phyloP scores from a whole-genome alignment of 2,888 invertebrate genomes.

The Corythucha ciliata region DNA sequence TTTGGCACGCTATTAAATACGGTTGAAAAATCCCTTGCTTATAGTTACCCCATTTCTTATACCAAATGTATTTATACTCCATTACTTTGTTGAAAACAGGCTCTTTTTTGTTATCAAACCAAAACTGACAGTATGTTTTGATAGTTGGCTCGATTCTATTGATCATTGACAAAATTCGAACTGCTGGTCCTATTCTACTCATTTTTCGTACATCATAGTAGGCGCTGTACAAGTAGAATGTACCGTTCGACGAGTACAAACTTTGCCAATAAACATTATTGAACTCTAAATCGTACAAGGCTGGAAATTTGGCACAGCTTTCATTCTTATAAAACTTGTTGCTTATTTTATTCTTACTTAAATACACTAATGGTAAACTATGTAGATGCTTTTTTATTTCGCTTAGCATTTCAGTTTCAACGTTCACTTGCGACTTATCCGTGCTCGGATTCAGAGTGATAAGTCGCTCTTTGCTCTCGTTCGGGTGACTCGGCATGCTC shows the following conservation, averaged over 20 bases:
- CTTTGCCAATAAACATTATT: slow-evolving; percentile 93
- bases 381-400: slow-evolving; percentile 73
- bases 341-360: slow-evolving; percentile 73
- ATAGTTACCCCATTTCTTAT: slow-evolving; percentile 89
- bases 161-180: slow-evolving; percentile 79
- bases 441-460: slow-evolving; percentile 46
- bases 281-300: slow-evolving; percentile 81
- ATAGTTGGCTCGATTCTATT: slow-evolving; percentile 77
- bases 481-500: slow-evolving; percentile 15
- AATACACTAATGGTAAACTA: slow-evolving; percentile 74
- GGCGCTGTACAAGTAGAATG: slow-evolving; percentile 74
- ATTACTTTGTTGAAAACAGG: slow-evolving; percentile 71
- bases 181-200: slow-evolving; percentile 71
- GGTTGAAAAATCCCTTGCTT: slow-evolving; percentile 85
- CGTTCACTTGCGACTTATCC: slow-evolving; percentile 51
- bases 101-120: slow-evolving; percentile 76
- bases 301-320: slow-evolving; percentile 76
- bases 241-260: slow-evolving; percentile 69
- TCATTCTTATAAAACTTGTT: slow-evolving; percentile 53
- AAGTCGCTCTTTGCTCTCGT: too few relatives aligned
- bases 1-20: slow-evolving; percentile 78
- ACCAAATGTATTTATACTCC: slow-evolving; percentile 91
- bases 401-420: slow-evolving; percentile 47
- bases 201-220: slow-evolving; percentile 73
- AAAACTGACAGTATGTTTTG: slow-evolving; percentile 75